Base-by-base conservation (phyloP, 1,140 invertebrate species). In the Drosophila ironensis region DNA sequence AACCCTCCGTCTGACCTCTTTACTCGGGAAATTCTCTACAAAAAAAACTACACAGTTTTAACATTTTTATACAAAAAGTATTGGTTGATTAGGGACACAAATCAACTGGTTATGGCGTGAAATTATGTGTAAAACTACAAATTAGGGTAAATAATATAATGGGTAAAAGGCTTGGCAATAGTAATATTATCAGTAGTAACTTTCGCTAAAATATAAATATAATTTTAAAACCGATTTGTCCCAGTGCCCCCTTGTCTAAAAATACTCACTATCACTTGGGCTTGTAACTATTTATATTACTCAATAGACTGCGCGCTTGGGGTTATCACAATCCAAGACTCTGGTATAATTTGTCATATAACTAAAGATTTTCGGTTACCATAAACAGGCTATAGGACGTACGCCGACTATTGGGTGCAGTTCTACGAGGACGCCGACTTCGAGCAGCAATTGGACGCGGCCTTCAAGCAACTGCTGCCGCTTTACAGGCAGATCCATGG, bases 401-500 rank as follows among this genome's bases (percentile, higher is more conserved):
- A 88, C 56, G 91, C 90, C 20, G 90, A 89, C 20, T 88, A 90
- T 35, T 91, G 91, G 91, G 68, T 93, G 3, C 90, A 91, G 33
- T 91, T 92, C 7, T 95, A 94, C 69, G 94, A 95, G 63, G 90
- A 90, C 17, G 24, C 77, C 3, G 87, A 89, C 11, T 92, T 92
- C 64, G 90, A 91, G 66, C 64, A 84, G 0, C 89, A 91, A 48
- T 28, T 90, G 6, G 81, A 91, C 22, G 91, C 91, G 30, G 64
- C 92, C 4, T 93, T 91, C 76, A 73, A 90, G 7, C 87, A 93
- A 47, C 59, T 94, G 3, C 72, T 91, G 30, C 93, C 93, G 0
- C 87, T 95, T 8, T 94, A 94, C 73, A 67, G 91, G 28, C 91
- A 94, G 72, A 84, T 95, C 2, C 94, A 95, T 72, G 91, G 91